Evolutionary conservation across 2,113 vertebrate genomes (phyloP).

Genomic region (Neofelis nebulosa): DNA sequence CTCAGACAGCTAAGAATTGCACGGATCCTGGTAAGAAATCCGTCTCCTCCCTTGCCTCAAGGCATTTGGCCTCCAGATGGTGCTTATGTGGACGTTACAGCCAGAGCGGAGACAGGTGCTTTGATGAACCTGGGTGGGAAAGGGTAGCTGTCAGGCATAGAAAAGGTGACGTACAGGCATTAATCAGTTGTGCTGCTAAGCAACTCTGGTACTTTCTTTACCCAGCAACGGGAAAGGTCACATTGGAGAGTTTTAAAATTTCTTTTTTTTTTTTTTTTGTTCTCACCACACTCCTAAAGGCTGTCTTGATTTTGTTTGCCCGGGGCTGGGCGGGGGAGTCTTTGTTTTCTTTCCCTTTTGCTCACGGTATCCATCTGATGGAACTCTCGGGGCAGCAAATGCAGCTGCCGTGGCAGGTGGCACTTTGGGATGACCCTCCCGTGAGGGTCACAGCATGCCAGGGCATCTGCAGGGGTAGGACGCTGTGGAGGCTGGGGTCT

Average conservation of each 20-base stretch:
- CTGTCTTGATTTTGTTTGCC: not conserved
- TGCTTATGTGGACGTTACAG: not conserved
- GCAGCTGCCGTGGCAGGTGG: not conserved
- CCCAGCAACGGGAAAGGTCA: slow-evolving; percentile 48
- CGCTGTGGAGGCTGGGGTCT: not conserved
- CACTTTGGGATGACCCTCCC: not conserved
- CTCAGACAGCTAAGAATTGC: slow-evolving; percentile 91
- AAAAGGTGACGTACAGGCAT: not conserved
- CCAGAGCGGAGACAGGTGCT: not conserved
- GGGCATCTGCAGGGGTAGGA: too few species aligned
- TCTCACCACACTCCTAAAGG: not conserved
- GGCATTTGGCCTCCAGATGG: not conserved
- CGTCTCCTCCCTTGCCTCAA: not conserved
- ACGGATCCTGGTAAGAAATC: slow-evolving; percentile 92
- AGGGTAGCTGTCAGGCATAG: not conserved
- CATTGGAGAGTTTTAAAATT: not conserved
- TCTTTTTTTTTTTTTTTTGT: not conserved
- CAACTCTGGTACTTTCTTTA: slow-evolving; percentile 34
- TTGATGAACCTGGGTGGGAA: not conserved
- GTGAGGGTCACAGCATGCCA: fast-evolving
- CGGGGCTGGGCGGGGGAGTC: not conserved
- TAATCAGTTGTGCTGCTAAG: slow-evolving; percentile 15
- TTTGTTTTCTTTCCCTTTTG: not conserved
- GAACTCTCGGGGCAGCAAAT: not conserved
- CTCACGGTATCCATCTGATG: not conserved